Conservation (phyloP, 2,113 vertebrate species). For the Felis chaus region DNA sequence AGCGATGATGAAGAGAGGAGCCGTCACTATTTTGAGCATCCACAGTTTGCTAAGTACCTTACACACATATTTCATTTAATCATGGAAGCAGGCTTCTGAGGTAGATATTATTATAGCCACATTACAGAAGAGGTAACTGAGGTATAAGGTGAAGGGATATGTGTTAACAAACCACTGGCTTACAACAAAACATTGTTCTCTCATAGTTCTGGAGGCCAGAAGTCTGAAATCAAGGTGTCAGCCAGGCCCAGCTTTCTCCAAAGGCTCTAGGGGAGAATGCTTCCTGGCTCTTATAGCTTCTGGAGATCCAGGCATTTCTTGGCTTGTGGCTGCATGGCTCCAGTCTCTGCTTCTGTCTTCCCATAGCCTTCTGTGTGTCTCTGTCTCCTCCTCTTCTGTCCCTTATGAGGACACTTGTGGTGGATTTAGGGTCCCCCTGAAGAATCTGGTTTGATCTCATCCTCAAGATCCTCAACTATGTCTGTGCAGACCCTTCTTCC, state of each 20-base stretch:
- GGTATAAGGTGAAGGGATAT: accelerated
- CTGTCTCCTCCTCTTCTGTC: neutral
- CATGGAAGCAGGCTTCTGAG: neutral
- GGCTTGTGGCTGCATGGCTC: neutral
- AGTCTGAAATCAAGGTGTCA: neutral
- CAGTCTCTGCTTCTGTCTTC: neutral
- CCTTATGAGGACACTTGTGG: neutral
- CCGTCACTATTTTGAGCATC: neutral
- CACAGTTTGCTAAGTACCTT: neutral
- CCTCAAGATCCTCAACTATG: neutral
- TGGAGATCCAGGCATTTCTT: no score
- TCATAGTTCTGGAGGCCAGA: neutral
- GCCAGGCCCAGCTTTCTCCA: no score
- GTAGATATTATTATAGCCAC: neutral
- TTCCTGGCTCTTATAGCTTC: neutral
- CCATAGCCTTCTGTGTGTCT: neutral
- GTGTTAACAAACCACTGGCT: neutral
- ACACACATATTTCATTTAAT: neutral
- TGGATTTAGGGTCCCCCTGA: neutral
- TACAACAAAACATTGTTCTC: neutral
- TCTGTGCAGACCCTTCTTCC: neutral
- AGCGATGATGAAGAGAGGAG: neutral
- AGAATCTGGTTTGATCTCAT: neutral
- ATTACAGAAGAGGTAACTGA: neutral
- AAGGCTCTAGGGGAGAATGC: neutral